phyloP scores from a whole-genome alignment of 2,113 vertebrate species.

The Gasterosteus nipponicus region DNA sequence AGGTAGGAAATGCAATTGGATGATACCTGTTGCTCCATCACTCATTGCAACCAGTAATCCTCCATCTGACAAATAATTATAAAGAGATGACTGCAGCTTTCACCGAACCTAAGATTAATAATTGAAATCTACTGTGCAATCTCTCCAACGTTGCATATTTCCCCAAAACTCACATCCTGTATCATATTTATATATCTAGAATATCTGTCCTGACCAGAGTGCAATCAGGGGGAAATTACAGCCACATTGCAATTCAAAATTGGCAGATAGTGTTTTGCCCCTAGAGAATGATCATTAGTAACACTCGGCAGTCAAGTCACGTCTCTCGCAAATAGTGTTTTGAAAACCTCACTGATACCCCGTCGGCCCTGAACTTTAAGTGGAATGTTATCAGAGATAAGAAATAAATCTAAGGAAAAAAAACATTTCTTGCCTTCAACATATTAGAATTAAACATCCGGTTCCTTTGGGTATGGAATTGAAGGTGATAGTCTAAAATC shows the following conservation, averaged over 20 bases:
- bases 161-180: conserved; percentile 18
- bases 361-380: conserved; percentile 60
- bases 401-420: conserved; percentile 42
- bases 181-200: conserved; percentile 69
- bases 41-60: conserved; percentile 24
- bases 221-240: conserved; percentile 79
- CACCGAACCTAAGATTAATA: conserved; percentile 50
- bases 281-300: conserved; percentile 74
- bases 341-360: conserved; percentile 52
- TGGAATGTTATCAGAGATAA: conserved; percentile 42
- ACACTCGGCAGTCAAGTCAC: conserved; percentile 69
- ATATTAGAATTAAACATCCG: conserved; percentile 51
- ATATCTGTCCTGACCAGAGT: conserved; percentile 74
- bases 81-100: conserved; percentile 51
- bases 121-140: conserved; percentile 54
- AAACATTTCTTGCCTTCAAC: conserved; percentile 32
- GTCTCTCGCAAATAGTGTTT: conserved; percentile 61
- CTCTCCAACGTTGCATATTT: conserved; percentile 39
- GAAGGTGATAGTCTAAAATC: conserved; percentile 53
- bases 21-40: conserved; percentile 25
- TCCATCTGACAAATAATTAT: conserved; percentile 55
- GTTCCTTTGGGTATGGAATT: conserved; percentile 35
- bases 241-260: conserved; percentile 64
- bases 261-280: conserved; percentile 74
- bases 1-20: conserved; percentile 8